phyloP scores from a whole-genome alignment of 2,797 vertebrate genomes.

The Eurystomus glaucurus region DNA sequence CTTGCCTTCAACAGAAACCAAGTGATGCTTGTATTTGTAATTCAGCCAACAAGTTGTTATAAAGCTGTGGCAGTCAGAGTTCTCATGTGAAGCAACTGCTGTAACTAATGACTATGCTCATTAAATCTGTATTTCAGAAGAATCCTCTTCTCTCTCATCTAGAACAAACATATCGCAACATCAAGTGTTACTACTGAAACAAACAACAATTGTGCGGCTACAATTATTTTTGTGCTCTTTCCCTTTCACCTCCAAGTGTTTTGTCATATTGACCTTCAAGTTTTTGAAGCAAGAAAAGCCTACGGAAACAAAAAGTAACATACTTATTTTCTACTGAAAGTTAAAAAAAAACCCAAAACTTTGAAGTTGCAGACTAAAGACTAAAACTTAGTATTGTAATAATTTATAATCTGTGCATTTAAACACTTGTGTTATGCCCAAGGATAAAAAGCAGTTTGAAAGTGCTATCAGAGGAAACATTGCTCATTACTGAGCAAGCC shows the following conservation, averaged over 20 bases:
- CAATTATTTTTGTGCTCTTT: not conserved
- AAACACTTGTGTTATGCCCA: not conserved
- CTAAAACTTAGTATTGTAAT: not conserved
- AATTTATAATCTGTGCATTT: not conserved
- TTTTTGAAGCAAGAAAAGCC: not conserved
- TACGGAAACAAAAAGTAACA: not conserved
- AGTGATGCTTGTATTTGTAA: not conserved
- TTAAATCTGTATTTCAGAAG: not conserved
- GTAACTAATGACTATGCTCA: not conserved
- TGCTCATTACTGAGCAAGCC: not conserved
- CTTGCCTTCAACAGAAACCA: not conserved
- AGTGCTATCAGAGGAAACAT: not conserved
- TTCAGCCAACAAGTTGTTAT: not conserved
- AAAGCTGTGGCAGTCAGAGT: not conserved
- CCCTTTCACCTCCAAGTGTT: not conserved
- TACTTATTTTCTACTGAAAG: not conserved
- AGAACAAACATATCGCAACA: not conserved
- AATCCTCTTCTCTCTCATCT: not conserved
- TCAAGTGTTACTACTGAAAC: not conserved
- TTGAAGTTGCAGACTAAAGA: not conserved
- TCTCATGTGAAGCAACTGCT: not conserved
- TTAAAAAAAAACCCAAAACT: accelerated
- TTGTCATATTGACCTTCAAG: not conserved
- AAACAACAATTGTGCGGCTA: not conserved
- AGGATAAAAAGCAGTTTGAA: not conserved